Base-by-base conservation (phyloP, 2,797 vertebrate genomes). In the Poecilia gillii region DNA sequence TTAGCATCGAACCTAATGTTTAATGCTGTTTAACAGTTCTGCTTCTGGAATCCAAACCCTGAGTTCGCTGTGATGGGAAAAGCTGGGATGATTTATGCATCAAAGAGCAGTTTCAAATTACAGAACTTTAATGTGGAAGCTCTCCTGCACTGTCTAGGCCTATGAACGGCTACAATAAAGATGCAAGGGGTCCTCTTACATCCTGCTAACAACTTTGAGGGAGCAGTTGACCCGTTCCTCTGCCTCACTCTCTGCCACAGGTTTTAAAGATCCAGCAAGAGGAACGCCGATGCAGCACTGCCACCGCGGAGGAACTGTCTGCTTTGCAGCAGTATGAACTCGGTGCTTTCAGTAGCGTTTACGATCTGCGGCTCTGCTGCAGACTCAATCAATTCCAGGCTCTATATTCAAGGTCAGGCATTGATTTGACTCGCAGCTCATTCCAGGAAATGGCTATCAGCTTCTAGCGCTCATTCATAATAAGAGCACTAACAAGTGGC, bases 251-350 rank as follows among this genome's bases (percentile, higher is more conserved):
- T 66, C 73, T n/a, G 64, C 49, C 66, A 70, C 45, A 71, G 70
- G 45, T 36, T 74, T 73, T 79, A 46, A 76, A 84, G 62, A 51
- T 47, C 46, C 73, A 66, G 75, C 62, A 46, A 49, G 59, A 73
- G 36, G 82, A 87, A 73, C 49, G 82, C 77, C 79, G 78, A 39
- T 79, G 73, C 62, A 64, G 57, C 66, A 74, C 16, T 64, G 74
- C 59, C 68, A 78, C 72, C 4, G 57, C 72, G 71, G 81, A 79
- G 79, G 81, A 80, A 81, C 80, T 62, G 74, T 82, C 53, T 75
- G 78, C 75, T 91, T 86, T 78, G 83, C 80, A 81, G 62, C 28
- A 3, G 73, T 81, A 80, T 47, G 81, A 76, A 87, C 84, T 77
- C 72, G 74, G n/a, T 25, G 4, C n/a, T 68, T 80, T 79, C 51